These are phyloP conservation scores for Varanus salvator DNA, from an alignment of 2,113 vertebrate species.

Conservation along the genomic window DNA sequence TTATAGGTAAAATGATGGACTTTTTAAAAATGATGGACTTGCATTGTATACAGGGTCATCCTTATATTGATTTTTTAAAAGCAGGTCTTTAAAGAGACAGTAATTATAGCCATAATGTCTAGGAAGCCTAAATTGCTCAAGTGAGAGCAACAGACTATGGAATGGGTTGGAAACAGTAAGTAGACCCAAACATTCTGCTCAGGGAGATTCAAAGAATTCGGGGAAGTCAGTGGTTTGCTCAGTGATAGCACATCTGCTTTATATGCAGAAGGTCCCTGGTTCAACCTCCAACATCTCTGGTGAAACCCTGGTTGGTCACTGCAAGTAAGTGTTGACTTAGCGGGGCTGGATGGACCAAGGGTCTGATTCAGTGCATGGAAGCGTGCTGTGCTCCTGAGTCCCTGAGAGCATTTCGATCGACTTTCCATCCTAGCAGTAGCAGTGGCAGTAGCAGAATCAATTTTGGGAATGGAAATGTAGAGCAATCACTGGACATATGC, in stretches of 20 bases:
- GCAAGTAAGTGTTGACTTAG: no score
- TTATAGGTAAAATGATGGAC: no score
- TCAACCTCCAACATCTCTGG: no score
- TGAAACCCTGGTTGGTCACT: no score
- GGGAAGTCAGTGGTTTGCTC: no score
- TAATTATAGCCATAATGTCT: conserved; percentile 15
- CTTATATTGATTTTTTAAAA: conserved; percentile 44
- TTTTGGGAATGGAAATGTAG: not conserved
- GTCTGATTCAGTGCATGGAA: no score
- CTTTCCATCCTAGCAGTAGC: not conserved
- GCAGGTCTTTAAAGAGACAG: conserved; percentile 3
- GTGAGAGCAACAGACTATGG: not conserved
- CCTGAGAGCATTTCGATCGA: not conserved
- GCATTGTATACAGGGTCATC: conserved; percentile 45
- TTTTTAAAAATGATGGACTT: conserved; percentile 37
- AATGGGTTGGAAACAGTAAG: not conserved
- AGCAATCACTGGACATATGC: not conserved
- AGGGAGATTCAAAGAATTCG: not conserved
- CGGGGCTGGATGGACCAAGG: no score
- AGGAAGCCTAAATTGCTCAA: conserved; percentile 19
- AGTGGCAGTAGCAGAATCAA: not conserved
- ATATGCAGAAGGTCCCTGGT: no score
- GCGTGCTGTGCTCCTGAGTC: not conserved
- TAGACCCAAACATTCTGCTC: not conserved
- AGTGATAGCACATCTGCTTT: no score